Base-by-base conservation (phyloP, 2,113 vertebrate genomes). In the Telmatochromis bifrenatus region DNA sequence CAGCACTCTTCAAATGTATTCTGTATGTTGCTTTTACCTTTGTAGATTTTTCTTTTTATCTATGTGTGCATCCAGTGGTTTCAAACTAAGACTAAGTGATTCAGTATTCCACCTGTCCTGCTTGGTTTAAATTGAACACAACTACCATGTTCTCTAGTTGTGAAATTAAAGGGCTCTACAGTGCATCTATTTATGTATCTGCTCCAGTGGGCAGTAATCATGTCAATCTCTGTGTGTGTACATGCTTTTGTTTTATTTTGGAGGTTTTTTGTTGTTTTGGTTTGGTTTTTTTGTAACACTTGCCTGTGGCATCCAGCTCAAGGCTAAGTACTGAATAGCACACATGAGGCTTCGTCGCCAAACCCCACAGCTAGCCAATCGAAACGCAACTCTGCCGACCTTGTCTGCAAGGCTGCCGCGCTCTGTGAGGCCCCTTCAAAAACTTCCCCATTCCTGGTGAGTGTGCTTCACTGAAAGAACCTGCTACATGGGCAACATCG, bases 281-380 rank as follows among this genome's bases (percentile, higher is more conserved):
- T 7, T 82, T 80, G 17, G 9, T 0, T 3, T 35, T 60, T 37
- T n/a, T 26, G 60, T 62, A 87, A 35, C 75, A 17, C 73, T 85
- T 81, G 28, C 8, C 73, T 58, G 75, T 82, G 77, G 85, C 62
- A 80, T 87, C 53, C 79, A 82, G 79, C 92, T 95, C 92, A 94
- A 94, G 95, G 94, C 92, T 77, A 70, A 91, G 84, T 21, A n/a
- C 65, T 94, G 91, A 94, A 94, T 92, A 92, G 91, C 83, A 84
- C 91, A 91, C 86, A 87, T 83, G 89, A 90, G 85, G 81, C 90
- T 93, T 84, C 82, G n/a, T 83, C 45, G 1, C 58, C 31, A 39
- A 73, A 56, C 53, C 2, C 12, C 49, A 7, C 45, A 55, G 23
- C 45, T 14, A 82, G 35, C 87, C 92, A 93, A 87, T 87, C 60